Conservation (phyloP, 2,113 vertebrate genomes). For the Sarotherodon lohbergeri region DNA sequence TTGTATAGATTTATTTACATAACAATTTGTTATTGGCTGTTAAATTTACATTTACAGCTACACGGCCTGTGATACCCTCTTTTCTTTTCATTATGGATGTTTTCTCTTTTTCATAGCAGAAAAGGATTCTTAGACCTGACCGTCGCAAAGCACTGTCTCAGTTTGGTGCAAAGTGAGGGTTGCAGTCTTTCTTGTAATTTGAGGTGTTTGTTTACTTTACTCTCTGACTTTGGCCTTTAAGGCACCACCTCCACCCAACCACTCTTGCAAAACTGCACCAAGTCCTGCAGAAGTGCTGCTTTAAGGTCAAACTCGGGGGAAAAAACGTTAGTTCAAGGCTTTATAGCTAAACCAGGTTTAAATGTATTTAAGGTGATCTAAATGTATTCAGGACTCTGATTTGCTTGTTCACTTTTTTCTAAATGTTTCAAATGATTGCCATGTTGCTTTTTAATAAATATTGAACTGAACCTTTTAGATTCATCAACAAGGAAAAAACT, state of each 20-base stretch:
- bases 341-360: not conserved
- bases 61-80: not conserved
- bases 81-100: rapidly evolving
- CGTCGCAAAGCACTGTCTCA: not conserved
- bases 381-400: not conserved
- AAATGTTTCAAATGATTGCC: not conserved
- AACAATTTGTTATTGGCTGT: not conserved
- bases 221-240: not conserved
- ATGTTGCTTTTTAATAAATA: not conserved
- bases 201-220: not conserved
- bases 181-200: not conserved
- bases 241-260: not conserved
- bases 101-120: not conserved
- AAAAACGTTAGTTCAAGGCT: rapidly evolving
- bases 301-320: rapidly evolving
- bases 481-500: not conserved
- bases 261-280: not conserved
- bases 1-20: rapidly evolving
- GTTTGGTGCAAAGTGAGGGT: not conserved
- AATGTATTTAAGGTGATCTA: not conserved
- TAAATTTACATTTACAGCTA: rapidly evolving
- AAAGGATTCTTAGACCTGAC: not conserved
- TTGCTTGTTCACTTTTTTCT: not conserved
- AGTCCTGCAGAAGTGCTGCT: not conserved
- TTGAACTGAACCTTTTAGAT: not conserved